phyloP scores from a whole-genome alignment of 2,888 invertebrate genomes.

The Acanthosepion esculentum region DNA sequence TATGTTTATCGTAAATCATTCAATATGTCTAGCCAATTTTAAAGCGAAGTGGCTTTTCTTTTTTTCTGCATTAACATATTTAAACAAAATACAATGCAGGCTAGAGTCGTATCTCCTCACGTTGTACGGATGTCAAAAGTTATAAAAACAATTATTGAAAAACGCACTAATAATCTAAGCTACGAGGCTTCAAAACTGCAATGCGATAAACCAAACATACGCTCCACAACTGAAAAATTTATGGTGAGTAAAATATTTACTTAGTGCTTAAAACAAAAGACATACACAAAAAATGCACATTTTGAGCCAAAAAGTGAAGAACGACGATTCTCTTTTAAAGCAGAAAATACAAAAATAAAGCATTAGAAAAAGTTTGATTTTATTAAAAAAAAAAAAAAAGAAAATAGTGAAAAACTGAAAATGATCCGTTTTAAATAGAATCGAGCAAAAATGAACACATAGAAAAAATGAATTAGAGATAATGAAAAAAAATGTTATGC shows the following conservation, averaged over 20 bases:
- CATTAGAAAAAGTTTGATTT: no score
- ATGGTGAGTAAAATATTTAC: neutral
- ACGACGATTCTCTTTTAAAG: no score
- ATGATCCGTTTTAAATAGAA: no score
- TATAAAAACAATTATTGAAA: neutral
- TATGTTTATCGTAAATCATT: neutral
- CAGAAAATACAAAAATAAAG: no score
- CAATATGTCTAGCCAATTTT: neutral
- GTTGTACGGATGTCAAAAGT: neutral
- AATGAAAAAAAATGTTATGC: no score
- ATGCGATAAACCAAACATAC: neutral
- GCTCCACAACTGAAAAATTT: neutral
- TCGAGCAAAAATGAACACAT: no score
- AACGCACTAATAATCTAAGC: neutral
- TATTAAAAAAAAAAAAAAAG: no score
- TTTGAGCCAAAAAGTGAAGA: no score
- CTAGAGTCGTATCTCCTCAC: neutral
- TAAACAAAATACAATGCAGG: neutral
- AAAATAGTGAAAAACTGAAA: no score
- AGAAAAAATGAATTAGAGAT: no score
- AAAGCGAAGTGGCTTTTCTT: neutral
- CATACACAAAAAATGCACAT: no score
- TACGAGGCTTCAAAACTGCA: neutral
- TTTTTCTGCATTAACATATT: neutral
- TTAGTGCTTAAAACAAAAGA: no score